Percentiles rank a stretch among this genome's conserved stretches.
Conservation (phyloP, 2,888 invertebrate species). For the Teleogryllus oceanicus region DNA sequence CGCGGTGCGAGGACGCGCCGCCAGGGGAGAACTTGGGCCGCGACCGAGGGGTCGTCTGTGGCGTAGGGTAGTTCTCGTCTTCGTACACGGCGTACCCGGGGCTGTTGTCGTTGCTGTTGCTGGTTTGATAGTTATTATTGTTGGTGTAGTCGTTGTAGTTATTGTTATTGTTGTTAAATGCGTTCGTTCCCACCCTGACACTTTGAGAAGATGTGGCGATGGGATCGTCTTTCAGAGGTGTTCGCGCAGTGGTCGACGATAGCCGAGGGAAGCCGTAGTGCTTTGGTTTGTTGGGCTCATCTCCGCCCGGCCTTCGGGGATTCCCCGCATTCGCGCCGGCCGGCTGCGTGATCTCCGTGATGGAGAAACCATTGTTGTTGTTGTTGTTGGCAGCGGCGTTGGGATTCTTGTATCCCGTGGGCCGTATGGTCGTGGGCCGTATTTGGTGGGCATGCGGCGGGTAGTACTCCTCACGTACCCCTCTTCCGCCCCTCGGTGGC, state of each 20-base stretch:
- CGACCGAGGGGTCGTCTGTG: neutral
- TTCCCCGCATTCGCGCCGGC: neutral
- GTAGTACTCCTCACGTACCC: neutral
- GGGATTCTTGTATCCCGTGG: neutral
- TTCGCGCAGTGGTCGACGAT: neutral
- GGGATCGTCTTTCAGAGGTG: neutral
- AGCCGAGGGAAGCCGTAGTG: neutral
- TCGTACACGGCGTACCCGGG: neutral
- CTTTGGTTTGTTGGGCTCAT: neutral
- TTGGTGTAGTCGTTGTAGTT: constrained; percentile 19
- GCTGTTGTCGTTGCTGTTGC: neutral
- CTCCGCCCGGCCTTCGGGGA: neutral
- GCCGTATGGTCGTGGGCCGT: neutral
- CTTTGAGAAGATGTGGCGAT: neutral
- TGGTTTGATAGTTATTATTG: neutral
- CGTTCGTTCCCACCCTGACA: neutral
- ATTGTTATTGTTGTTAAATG: neutral
- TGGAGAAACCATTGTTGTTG: neutral
- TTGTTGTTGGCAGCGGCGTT: neutral
- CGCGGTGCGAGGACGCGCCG: neutral
- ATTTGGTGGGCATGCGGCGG: neutral
- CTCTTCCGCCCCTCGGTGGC: neutral
- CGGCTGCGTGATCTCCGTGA: neutral
- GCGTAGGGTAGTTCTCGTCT: neutral
- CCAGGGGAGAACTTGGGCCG: neutral